Percentiles rank a stretch among this genome's conserved stretches.
Evolutionary conservation across 2,888 invertebrate genomes (phyloP).

Genomic region (Psylliodes chrysocephalus): DNA sequence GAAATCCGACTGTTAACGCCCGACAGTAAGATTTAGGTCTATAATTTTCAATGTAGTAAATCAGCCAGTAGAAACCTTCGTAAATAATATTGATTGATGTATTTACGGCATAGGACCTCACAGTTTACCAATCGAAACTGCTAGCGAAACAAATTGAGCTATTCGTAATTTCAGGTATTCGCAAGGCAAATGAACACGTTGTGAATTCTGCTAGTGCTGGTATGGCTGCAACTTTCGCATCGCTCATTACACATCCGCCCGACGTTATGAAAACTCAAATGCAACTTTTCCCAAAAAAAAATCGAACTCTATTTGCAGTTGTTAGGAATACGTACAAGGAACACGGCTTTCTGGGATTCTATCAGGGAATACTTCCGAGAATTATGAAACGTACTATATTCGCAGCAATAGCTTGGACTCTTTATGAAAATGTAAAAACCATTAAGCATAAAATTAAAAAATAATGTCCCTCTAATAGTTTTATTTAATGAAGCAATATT

Average conservation of each 20-base stretch:
- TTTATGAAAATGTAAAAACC: slow-evolving; percentile 8
- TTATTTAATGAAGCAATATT: too few relatives aligned
- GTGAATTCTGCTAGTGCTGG: slow-evolving; percentile 2
- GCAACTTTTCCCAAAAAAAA: slow-evolving; percentile 4
- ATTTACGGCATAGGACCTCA: too few relatives aligned
- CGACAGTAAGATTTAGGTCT: neutral
- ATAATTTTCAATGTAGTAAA: neutral
- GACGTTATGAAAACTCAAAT: slow-evolving; percentile 11
- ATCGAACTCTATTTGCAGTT: neutral
- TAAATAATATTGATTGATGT: too few relatives aligned
- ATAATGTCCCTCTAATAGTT: too few relatives aligned
- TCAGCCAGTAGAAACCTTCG: too few relatives aligned
- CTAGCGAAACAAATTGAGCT: too few relatives aligned
- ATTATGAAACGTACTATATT: slow-evolving; percentile 3
- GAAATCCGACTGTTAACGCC: neutral
- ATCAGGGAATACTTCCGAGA: neutral
- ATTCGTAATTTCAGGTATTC: too few relatives aligned
- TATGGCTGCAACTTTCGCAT: neutral
- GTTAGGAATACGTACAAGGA: neutral
- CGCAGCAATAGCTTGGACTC: slow-evolving; percentile 8
- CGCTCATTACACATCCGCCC: neutral
- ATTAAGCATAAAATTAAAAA: neutral
- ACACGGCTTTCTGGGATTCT: neutral
- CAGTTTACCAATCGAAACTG: too few relatives aligned
- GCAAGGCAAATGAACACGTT: neutral